Conservation (phyloP, 1,140 invertebrate species). For the Spodoptera frugiperda region DNA sequence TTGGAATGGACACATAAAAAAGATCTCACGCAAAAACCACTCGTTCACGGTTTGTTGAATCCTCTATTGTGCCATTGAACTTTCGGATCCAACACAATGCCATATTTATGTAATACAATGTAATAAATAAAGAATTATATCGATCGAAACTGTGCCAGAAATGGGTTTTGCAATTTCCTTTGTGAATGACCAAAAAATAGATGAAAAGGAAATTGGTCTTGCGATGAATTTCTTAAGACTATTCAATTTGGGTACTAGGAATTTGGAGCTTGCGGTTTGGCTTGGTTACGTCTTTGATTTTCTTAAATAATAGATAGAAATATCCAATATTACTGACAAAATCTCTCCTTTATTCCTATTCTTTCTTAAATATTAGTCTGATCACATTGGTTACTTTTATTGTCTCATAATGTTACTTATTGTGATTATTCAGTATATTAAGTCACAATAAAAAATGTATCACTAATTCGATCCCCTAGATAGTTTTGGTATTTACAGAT, state of each 20-base stretch:
- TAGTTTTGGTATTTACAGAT: too few species aligned
- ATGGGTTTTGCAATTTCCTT: constrained; percentile 33
- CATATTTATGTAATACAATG: constrained; percentile 52
- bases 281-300: not conserved
- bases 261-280: not conserved
- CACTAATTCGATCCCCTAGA: too few species aligned
- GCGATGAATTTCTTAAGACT: constrained; percentile 32
- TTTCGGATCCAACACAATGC: constrained; percentile 48
- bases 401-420: too few species aligned
- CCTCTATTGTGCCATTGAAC: constrained; percentile 49
- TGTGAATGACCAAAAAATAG: constrained; percentile 3
- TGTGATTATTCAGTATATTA: too few species aligned
- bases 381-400: too few species aligned
- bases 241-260: not conserved
- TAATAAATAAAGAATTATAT: constrained; percentile 48
- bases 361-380: too few species aligned
- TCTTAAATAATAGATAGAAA: too few species aligned
- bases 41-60: constrained; percentile 41
- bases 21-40: constrained; percentile 13
- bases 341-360: too few species aligned
- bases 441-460: too few species aligned
- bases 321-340: too few species aligned
- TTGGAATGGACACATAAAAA: constrained; percentile 34
- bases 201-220: constrained; percentile 2
- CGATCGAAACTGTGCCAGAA: constrained; percentile 40